Evolutionary conservation across 2,797 vertebrate genomes (phyloP), one percentile per base, ranked within the genome.

Genomic region (Oophaga sylvatica): DNA sequence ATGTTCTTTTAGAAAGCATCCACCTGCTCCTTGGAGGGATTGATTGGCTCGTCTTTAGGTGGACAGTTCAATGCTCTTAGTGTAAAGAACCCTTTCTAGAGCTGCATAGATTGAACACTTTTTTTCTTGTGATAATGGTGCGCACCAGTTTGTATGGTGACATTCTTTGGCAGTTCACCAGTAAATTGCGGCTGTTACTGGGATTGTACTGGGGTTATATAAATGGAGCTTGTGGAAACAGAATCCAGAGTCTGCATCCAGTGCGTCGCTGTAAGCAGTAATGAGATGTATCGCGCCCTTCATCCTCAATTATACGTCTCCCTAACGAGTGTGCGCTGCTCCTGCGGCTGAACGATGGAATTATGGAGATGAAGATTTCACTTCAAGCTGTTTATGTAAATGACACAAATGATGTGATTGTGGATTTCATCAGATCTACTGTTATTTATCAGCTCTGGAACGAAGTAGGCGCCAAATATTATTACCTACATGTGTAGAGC

Each of bases 311-410:
- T 89, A 84, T 87, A 80, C 79, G 67, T 80, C 80, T 63, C 45
- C 48, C 85, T 90, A 85, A 90, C 87, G 68, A 29, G 80, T 62
- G 7, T 80, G 78, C 67, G 4, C 26, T 67, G 22, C 26, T 67
- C n/a, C 9, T 29, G 19, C 80, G 73, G 75, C 81, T 75, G 76
- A 16, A 1, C 29, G 80, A 91, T 90, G 89, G 84, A 41, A 86
- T 90, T 86, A 90, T 84, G 81, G 29, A 89, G 88, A 90, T 62
- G 84, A 78, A 53, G 83, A 16, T 60, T 90, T 89, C 78, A 7
- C 71, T 90, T 71, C 87, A 31, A 86, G 90, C 67, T 62, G 83
- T n/a, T 87, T 90, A 73, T 11, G 6, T 85, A 41, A 85, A 81
- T 73, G 71, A 90, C 77, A 48, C n/a, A 71, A 80, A n/a, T 71